Conservation (phyloP, 2,888 invertebrate genomes). For the Aporophyla nigra region DNA sequence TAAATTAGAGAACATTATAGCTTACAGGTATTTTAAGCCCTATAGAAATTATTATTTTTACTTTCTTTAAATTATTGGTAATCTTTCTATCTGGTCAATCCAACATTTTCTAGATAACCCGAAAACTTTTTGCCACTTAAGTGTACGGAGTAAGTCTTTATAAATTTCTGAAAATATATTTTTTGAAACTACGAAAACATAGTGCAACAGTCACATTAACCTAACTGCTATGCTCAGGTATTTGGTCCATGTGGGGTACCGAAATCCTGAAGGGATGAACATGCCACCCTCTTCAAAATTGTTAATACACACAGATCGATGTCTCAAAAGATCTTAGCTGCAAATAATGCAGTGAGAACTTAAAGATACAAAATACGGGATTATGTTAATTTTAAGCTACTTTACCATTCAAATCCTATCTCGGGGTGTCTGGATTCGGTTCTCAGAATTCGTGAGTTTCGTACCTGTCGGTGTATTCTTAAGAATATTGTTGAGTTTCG, state of each 20-base stretch:
- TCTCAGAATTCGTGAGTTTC: conserved; percentile 69
- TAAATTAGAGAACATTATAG: too few relatives aligned
- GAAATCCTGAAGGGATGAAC: background rate
- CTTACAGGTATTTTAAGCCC: background rate
- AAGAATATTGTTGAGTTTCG: conserved; percentile 61
- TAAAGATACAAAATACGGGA: conserved; percentile 86
- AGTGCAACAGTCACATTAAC: background rate
- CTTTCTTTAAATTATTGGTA: too few relatives aligned
- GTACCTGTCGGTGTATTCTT: conserved; percentile 64
- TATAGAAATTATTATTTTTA: too few relatives aligned
- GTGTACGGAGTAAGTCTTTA: background rate
- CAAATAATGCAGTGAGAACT: conserved; percentile 86
- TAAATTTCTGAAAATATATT: background rate
- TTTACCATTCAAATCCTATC: conserved; percentile 86
- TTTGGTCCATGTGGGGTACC: background rate
- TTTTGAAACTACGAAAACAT: background rate
- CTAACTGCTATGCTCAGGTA: background rate
- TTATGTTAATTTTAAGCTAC: conserved; percentile 88
- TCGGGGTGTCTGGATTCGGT: conserved; percentile 75
- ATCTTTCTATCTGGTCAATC: background rate
- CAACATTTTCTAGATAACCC: background rate
- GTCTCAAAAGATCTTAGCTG: conserved; percentile 75
- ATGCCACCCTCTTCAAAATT: conserved; percentile 44
- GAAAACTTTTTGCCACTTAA: background rate
- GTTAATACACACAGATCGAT: conserved; percentile 69